Percentiles rank a stretch among this genome's conserved stretches.
These are phyloP conservation scores for Bovichtus variegatus DNA, from an alignment of 2,797 vertebrate species.

Conservation along the genomic window DNA sequence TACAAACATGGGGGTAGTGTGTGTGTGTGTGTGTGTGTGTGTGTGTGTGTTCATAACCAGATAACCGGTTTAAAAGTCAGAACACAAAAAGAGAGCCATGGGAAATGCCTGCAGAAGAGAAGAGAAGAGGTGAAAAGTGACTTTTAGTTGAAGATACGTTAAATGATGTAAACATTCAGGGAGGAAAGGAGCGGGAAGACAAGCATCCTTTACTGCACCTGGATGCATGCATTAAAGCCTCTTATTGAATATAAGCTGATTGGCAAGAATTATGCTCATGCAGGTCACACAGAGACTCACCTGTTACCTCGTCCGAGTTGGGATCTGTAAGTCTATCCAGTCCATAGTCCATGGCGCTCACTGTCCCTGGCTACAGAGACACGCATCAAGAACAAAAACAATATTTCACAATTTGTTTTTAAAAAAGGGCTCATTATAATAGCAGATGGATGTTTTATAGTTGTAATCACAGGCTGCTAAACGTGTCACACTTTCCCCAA, in stretches of 20 bases:
- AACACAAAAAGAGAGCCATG: conserved; percentile 43
- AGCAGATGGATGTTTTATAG: conserved; percentile 55
- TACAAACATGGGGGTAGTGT: neutral
- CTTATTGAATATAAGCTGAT: conserved; percentile 75
- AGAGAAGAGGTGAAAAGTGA: conserved; percentile 10
- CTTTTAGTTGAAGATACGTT: conserved; percentile 22
- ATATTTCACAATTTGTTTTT: conserved; percentile 38
- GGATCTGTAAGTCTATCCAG: conserved; percentile 90
- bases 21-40: neutral
- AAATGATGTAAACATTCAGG: conserved; percentile 15
- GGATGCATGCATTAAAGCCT: conserved; percentile 72
- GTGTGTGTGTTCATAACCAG: neutral
- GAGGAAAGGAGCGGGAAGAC: conserved; percentile 11
- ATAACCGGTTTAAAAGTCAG: conserved; percentile 33
- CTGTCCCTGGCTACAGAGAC: conserved; percentile 88
- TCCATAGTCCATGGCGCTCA: conserved; percentile 92
- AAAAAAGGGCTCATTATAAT: conserved; percentile 38
- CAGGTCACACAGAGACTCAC: conserved; percentile 81
- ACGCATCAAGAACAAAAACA: conserved; percentile 17
- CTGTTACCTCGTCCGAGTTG: conserved; percentile 92
- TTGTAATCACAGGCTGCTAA: conserved; percentile 48
- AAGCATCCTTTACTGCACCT: conserved; percentile 14
- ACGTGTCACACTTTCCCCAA: conserved; percentile 12
- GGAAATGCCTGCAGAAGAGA: conserved; percentile 63
- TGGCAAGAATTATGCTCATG: conserved; percentile 61